Conservation (phyloP, 2,113 vertebrate species). For the Tautogolabrus adspersus region DNA sequence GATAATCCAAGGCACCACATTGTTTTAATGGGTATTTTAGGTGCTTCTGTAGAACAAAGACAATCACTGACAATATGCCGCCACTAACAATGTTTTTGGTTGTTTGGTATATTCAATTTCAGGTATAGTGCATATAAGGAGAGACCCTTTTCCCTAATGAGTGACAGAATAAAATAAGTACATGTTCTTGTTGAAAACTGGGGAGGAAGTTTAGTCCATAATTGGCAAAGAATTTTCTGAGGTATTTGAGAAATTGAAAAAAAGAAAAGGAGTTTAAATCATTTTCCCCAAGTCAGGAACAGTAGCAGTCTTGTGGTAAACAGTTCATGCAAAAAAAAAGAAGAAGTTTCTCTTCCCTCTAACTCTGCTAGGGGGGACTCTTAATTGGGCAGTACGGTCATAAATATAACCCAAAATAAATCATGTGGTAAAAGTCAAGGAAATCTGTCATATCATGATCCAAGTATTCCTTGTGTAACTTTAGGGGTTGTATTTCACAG, state of each 20-base stretch:
- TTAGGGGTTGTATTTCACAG: slow-evolving; percentile 52
- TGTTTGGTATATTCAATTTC: background rate
- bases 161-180: background rate
- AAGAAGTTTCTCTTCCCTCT: slow-evolving; percentile 16
- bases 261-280: background rate
- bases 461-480: slow-evolving; percentile 48
- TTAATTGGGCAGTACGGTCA: slow-evolving; percentile 44
- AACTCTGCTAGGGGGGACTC: slow-evolving; percentile 27
- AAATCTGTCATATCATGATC: slow-evolving; percentile 37
- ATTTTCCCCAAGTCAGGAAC: background rate
- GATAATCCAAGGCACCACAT: background rate
- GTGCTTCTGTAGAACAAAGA: background rate
- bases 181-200: background rate
- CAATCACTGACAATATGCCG: background rate
- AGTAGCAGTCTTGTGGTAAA: slow-evolving; percentile 1
- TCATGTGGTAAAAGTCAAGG: slow-evolving; percentile 24
- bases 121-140: background rate
- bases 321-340: background rate
- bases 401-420: slow-evolving; percentile 34
- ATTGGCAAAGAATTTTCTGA: background rate
- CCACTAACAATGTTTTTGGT: background rate
- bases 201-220: background rate
- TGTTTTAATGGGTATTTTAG: slow-evolving; percentile 15
- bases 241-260: background rate
- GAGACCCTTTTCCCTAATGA: background rate